phyloP scores from a whole-genome alignment of 1,140 invertebrate genomes.

The Aradophagus sp. region DNA sequence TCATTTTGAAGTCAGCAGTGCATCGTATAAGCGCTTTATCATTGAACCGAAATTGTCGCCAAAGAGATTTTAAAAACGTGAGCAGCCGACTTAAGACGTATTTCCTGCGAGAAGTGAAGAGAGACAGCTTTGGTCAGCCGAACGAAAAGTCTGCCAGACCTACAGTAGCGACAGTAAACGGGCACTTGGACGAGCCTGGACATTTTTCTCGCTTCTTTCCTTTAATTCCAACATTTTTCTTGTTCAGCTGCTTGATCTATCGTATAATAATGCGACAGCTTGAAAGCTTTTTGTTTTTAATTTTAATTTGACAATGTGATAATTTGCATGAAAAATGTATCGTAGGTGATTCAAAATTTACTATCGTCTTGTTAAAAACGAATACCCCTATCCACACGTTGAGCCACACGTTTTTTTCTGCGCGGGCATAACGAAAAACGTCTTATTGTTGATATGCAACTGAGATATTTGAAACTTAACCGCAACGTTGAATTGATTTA shows the following conservation, averaged over 20 bases:
- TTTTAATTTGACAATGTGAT: constrained; percentile 21
- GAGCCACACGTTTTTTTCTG: too few relatives aligned
- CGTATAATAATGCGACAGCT: constrained; percentile 18
- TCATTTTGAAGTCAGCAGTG: constrained; percentile 39
- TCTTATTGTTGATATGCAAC: too few relatives aligned
- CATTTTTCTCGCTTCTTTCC: constrained; percentile 19
- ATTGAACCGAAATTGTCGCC: constrained; percentile 38
- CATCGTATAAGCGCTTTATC: constrained; percentile 42
- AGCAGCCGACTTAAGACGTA: constrained; percentile 40
- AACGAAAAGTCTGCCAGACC: constrained; percentile 47
- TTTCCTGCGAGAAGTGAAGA: constrained; percentile 29
- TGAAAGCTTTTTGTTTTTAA: constrained; percentile 15
- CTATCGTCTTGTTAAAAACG: too few relatives aligned
- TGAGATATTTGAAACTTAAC: too few relatives aligned
- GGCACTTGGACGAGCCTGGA: constrained; percentile 37
- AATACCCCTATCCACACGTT: too few relatives aligned
- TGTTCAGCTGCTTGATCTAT: constrained; percentile 30
- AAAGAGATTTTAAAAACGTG: constrained; percentile 47
- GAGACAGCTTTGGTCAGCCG: constrained; percentile 39
- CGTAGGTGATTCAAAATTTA: too few relatives aligned
- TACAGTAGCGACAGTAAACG: constrained; percentile 39
- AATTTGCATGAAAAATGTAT: background rate
- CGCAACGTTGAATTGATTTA: too few relatives aligned
- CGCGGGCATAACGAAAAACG: too few relatives aligned
- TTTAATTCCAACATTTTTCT: constrained; percentile 40